phyloP scores from a whole-genome alignment of 1,140 invertebrate species.

The Venustaconcha ellipsiformis region DNA sequence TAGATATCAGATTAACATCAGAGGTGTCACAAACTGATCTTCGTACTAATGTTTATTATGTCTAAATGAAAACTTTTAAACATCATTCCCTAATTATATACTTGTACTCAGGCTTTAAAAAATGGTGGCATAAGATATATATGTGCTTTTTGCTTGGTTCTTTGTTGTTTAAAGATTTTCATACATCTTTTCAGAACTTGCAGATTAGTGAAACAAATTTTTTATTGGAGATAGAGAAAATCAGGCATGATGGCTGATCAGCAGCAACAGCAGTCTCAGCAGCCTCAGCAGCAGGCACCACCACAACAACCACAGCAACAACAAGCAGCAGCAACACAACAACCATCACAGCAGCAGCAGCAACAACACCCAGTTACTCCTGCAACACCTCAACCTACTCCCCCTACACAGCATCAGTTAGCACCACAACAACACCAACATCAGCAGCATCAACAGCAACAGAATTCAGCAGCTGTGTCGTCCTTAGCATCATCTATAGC shows the following conservation, averaged over 20 bases:
- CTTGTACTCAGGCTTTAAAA: too few relatives aligned
- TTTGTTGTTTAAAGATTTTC: too few relatives aligned
- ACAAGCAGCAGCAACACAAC: constrained; percentile 5
- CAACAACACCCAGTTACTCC: constrained; percentile 1
- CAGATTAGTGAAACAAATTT: too few relatives aligned
- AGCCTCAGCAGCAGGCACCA: constrained; percentile 16
- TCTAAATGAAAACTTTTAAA: too few relatives aligned
- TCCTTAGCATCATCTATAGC: background rate
- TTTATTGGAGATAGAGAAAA: too few relatives aligned
- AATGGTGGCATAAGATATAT: too few relatives aligned
- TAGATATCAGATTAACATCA: too few relatives aligned
- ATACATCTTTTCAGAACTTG: too few relatives aligned
- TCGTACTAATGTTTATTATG: too few relatives aligned
- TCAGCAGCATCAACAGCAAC: constrained; percentile 20
- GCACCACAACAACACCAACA: constrained; percentile 1
- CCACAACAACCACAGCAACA: constrained; percentile 28
- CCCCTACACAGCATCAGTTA: background rate
- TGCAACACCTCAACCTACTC: background rate
- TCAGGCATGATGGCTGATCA: background rate
- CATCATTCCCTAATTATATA: too few relatives aligned
- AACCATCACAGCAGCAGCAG: constrained; percentile 5
- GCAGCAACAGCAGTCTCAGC: constrained; percentile 16
- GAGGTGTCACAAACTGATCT: too few relatives aligned
- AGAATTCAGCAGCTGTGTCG: constrained; percentile 22
- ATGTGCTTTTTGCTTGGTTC: too few relatives aligned